These are phyloP conservation scores for Patella vulgata DNA, from an alignment of 1,140 invertebrate species.

Conservation along the genomic window DNA sequence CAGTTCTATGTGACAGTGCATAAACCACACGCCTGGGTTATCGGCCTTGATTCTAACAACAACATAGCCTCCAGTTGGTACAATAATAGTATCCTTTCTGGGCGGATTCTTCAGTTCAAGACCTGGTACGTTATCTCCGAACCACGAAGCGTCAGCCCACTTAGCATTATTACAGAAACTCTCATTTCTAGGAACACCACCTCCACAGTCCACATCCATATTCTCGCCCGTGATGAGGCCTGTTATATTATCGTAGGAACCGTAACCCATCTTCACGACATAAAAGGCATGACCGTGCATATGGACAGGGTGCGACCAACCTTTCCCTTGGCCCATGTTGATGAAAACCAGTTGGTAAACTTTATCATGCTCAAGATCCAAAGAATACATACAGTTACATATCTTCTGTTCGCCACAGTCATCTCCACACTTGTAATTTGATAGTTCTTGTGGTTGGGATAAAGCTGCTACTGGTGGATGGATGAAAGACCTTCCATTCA, in stretches of 20 bases:
- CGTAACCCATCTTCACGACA: slow-evolving; percentile 71
- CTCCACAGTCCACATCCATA: slow-evolving; percentile 46
- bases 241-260: slow-evolving; percentile 34
- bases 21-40: slow-evolving; percentile 72
- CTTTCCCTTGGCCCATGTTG: slow-evolving; percentile 71
- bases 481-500: slow-evolving; percentile 46
- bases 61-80: slow-evolving; percentile 77
- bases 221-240: slow-evolving; percentile 51
- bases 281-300: slow-evolving; percentile 81
- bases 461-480: slow-evolving; percentile 42
- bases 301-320: slow-evolving; percentile 76
- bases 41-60: slow-evolving; percentile 78
- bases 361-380: slow-evolving; percentile 33
- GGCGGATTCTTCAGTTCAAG: slow-evolving; percentile 70
- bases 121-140: slow-evolving; percentile 43
- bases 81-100: slow-evolving; percentile 77
- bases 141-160: slow-evolving; percentile 49
- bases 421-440: slow-evolving; percentile 21
- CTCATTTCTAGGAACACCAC: slow-evolving; percentile 12
- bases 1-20: slow-evolving; percentile 59
- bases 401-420: slow-evolving; percentile 40
- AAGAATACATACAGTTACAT: slow-evolving; percentile 8
- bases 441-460: slow-evolving; percentile 43
- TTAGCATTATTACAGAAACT: slow-evolving; percentile 49
- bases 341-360: slow-evolving; percentile 48